phyloP scores from a whole-genome alignment of 2,888 invertebrate species.

The Oegoconia quadripuncta region DNA sequence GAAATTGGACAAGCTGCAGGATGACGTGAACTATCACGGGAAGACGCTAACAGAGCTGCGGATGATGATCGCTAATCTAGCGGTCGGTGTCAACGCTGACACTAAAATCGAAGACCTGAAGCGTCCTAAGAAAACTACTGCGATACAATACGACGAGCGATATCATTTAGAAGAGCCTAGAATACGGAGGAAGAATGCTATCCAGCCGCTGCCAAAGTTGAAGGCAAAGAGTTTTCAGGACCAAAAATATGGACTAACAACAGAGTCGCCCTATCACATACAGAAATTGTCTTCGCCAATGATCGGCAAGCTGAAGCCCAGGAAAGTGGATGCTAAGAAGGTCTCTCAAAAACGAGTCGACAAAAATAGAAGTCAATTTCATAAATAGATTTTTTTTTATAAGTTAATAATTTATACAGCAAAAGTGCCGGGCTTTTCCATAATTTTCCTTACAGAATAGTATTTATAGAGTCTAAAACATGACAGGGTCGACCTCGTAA shows the following conservation, averaged over 20 bases:
- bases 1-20: constrained; percentile 55
- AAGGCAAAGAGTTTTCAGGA: constrained; percentile 33
- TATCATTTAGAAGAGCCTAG: constrained; percentile 20
- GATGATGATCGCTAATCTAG: constrained; percentile 39
- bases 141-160: constrained; percentile 34
- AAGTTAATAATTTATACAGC: background rate
- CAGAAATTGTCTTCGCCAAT: constrained; percentile 18
- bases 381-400: background rate
- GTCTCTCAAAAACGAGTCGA: constrained; percentile 30
- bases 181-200: constrained; percentile 27
- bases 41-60: constrained; percentile 51
- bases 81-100: constrained; percentile 28
- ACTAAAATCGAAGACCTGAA: constrained; percentile 24
- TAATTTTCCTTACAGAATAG: no score
- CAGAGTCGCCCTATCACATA: constrained; percentile 17
- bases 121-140: constrained; percentile 28
- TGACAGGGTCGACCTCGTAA: no score
- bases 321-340: constrained; percentile 40
- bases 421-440: background rate
- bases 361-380: constrained; percentile 25
- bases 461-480: no score
- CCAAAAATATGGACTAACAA: constrained; percentile 23
- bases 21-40: constrained; percentile 49
- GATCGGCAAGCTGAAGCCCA: constrained; percentile 17
- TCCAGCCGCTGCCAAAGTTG: constrained; percentile 30